phyloP scores from a whole-genome alignment of 2,797 vertebrate genomes.

The Nasua narica region DNA sequence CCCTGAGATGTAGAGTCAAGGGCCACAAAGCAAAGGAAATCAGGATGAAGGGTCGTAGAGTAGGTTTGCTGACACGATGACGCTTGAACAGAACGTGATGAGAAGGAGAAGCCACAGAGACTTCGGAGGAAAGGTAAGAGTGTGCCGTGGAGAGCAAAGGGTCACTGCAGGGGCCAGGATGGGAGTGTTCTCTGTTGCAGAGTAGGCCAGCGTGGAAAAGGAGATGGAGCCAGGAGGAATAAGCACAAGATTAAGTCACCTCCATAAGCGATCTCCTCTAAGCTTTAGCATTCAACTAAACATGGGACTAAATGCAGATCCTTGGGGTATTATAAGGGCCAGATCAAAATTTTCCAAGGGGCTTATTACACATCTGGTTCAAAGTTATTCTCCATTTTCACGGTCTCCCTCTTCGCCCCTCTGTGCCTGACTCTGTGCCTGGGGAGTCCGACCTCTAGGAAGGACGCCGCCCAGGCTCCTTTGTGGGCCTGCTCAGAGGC shows the following conservation, averaged over 20 bases:
- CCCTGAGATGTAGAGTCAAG: not conserved
- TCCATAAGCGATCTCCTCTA: not conserved
- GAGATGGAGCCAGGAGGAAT: not conserved
- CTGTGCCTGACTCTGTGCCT: not conserved
- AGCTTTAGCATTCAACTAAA: not conserved
- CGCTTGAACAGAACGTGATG: not conserved
- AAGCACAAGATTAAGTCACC: not conserved
- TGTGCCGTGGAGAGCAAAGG: accelerated
- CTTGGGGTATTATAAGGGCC: not conserved
- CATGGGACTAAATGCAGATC: not conserved
- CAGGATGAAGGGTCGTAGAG: accelerated
- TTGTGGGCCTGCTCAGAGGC: not conserved
- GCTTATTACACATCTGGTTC: not conserved
- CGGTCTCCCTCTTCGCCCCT: accelerated
- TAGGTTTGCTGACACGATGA: not conserved
- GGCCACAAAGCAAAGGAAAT: not conserved
- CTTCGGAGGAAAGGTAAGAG: not conserved
- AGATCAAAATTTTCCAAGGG: not conserved
- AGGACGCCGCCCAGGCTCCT: no score
- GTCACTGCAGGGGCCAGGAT: no score
- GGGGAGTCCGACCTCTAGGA: not conserved
- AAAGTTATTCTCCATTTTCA: not conserved
- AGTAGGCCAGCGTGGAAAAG: accelerated
- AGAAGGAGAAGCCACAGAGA: not conserved
- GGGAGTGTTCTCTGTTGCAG: not conserved